Percentiles rank a stretch among this genome's conserved stretches.
phyloP scores from a whole-genome alignment of 2,113 vertebrate species.

The Poicephalus meyeri region DNA sequence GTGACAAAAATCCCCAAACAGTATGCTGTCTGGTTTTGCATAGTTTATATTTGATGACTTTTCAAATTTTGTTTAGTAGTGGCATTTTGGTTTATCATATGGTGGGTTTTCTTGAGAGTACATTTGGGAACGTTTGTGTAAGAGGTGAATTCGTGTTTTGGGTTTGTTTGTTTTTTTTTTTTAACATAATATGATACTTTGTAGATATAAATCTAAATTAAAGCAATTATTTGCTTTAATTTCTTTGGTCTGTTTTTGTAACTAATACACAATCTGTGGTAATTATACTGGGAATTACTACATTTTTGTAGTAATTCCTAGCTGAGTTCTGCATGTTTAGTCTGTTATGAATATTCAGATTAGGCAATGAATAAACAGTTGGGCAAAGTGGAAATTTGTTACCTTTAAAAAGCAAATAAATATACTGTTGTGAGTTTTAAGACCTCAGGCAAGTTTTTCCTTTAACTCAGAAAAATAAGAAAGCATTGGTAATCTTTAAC shows the following conservation, averaged over 20 bases:
- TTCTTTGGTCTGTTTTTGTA: background rate
- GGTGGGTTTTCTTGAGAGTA: background rate
- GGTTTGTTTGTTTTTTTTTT: background rate
- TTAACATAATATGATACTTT: background rate
- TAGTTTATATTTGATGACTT: background rate
- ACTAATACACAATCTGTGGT: background rate
- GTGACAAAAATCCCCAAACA: background rate
- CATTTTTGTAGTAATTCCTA: background rate
- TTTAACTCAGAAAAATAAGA: background rate
- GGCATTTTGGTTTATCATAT: background rate
- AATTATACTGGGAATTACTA: background rate
- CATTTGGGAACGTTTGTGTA: background rate
- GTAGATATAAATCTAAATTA: background rate
- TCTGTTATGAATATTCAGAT: constrained; percentile 47
- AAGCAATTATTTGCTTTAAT: background rate
- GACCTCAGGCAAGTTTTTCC: background rate
- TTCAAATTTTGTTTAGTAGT: background rate
- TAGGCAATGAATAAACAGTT: constrained; percentile 34
- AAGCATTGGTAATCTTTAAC: background rate
- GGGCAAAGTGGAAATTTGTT: background rate
- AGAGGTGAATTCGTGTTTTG: background rate
- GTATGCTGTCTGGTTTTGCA: background rate
- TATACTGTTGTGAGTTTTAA: background rate
- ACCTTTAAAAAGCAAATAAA: background rate
- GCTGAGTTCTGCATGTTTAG: background rate